These are phyloP conservation scores for Lepilemur septentrionalis DNA, from an alignment of 2,797 vertebrate species.

Conservation along the genomic window DNA sequence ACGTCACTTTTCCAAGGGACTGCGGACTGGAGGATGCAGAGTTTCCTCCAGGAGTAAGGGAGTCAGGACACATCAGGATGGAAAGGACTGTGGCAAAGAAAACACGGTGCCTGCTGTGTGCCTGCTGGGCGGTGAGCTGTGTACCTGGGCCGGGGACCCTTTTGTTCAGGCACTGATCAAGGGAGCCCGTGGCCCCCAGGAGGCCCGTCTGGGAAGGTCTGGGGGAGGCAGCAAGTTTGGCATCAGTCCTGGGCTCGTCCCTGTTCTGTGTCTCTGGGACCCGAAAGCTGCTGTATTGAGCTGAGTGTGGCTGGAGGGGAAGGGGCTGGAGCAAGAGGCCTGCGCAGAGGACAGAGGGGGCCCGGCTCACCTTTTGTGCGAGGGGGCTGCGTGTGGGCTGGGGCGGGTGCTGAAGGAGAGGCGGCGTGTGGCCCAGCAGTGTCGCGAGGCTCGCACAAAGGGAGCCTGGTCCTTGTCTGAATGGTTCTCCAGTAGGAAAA, in stretches of 20 bases:
- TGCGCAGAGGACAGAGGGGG: background rate
- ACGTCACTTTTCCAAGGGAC: background rate
- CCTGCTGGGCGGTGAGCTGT: background rate
- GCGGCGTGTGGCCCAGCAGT: rapidly evolving
- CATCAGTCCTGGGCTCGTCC: no score
- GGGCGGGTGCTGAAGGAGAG: background rate
- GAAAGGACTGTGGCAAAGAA: background rate
- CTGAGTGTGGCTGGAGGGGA: background rate
- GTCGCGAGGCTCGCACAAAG: rapidly evolving
- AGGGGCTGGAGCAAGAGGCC: background rate
- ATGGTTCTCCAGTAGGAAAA: background rate
- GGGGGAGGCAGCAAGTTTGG: background rate
- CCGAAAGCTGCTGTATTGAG: background rate
- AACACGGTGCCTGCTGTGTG: rapidly evolving
- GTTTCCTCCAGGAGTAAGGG: background rate
- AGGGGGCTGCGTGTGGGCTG: background rate
- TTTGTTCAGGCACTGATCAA: no score
- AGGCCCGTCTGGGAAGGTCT: background rate
- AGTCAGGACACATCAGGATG: background rate
- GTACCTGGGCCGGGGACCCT: no score
- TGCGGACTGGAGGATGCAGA: background rate
- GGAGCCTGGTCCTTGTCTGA: background rate
- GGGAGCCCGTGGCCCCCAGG: background rate
- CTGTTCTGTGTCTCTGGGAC: background rate
- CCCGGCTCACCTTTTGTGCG: rapidly evolving